phyloP scores from a whole-genome alignment of 2,113 vertebrate genomes.

The Rhinoptilus africanus region DNA sequence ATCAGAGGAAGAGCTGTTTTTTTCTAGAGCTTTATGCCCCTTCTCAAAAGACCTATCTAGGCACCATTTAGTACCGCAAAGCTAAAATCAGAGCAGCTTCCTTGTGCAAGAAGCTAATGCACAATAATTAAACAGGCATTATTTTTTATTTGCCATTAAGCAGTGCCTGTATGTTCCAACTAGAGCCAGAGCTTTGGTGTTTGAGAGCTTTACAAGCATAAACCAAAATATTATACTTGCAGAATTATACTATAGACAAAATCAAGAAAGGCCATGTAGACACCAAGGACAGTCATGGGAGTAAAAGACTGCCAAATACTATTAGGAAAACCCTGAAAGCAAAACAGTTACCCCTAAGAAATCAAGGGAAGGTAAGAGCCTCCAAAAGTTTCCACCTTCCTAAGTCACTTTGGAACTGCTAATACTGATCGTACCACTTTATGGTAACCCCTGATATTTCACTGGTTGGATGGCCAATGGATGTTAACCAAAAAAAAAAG shows the following conservation, averaged over 20 bases:
- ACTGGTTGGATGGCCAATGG: background rate
- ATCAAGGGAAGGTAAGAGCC: background rate
- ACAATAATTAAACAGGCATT: background rate
- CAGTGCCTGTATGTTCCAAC: background rate
- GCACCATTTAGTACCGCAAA: background rate
- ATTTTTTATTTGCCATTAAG: background rate
- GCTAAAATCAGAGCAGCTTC: background rate
- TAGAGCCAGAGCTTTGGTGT: background rate
- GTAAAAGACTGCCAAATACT: background rate
- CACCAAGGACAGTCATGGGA: background rate
- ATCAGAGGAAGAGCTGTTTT: background rate
- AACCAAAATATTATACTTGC: background rate
- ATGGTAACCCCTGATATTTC: background rate
- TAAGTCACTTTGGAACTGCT: background rate
- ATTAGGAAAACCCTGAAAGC: background rate
- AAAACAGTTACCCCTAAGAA: background rate
- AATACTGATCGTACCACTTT: background rate
- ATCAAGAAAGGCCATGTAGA: background rate
- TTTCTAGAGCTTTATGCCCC: background rate
- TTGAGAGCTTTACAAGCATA: background rate
- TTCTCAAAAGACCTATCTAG: background rate
- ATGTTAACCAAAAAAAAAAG: background rate
- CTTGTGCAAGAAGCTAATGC: background rate
- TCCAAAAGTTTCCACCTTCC: background rate
- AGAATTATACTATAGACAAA: background rate